Evolutionary conservation across 2,113 vertebrate species (phyloP), one percentile per base, ranked within the genome.

Genomic region (Tinamus guttatus): DNA sequence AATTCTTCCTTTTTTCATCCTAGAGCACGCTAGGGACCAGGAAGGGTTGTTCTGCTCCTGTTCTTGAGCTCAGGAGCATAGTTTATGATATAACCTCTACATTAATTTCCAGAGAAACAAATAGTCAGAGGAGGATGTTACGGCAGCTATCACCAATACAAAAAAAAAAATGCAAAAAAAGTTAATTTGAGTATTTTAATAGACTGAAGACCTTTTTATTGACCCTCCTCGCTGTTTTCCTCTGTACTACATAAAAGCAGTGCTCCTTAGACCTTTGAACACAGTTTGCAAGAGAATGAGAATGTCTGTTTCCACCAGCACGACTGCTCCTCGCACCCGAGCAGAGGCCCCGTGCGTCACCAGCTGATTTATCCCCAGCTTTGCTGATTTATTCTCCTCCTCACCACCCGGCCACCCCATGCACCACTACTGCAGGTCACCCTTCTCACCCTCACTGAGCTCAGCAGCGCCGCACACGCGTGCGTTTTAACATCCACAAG

Each of bases 161-260:
- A 2, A 0, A 7, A 73, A 67, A 84, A 76, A 32, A 2, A 0
- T 5, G 54, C 14, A 1, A 0, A 65, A 45, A 10, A 0, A 45
- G 30, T 21, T 13, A 21, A 64, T 32, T 24, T 38, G 36, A 81
- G 25, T 41, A 45, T 47, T 77, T 90, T 38, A 24, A 36, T 22
- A 36, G 27, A 20, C 11, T 34, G n/a, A 28, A 28, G 27, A 71
- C 27, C 30, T 27, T 16, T 16, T 41, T 16, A 22, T 3, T 28
- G n/a, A 22, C 30, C 3, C 1, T 0, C 8, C 17, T 36, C 40
- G 22, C 40, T 16, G 13, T 34, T 52, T 68, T 81, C 76, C 65
- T 76, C 58, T 25, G 7, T 9, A 7, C 30, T 43, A 73, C 5
- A 58, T 16, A 22, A 80, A 67, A 56, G 11, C 13, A 79, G 20